Conservation (phyloP, 2,113 vertebrate genomes). For the Oreotrochilus melanogaster region DNA sequence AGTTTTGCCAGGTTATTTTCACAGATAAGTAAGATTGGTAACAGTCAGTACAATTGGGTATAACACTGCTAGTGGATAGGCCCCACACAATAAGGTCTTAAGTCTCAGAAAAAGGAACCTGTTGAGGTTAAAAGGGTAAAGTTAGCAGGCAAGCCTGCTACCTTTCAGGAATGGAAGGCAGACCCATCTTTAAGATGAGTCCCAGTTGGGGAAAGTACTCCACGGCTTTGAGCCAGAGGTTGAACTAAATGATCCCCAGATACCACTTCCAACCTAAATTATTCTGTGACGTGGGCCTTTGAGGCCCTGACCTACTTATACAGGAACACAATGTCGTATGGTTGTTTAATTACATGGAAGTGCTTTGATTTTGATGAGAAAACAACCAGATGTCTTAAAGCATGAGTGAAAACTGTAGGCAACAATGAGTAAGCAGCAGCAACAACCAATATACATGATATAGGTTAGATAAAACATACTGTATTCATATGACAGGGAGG, state of each 20-base stretch:
- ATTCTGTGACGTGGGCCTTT: not conserved
- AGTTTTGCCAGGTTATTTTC: not conserved
- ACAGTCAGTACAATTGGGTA: not conserved
- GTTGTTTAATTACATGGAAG: not conserved
- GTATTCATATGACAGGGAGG: not conserved
- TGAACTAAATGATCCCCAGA: not conserved
- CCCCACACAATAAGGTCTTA: not conserved
- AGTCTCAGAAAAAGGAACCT: not conserved
- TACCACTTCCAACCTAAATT: not conserved
- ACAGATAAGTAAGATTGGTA: not conserved
- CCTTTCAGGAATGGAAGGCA: not conserved
- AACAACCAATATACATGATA: not conserved
- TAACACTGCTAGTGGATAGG: not conserved
- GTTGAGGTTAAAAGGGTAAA: not conserved
- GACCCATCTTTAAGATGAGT: not conserved
- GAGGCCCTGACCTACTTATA: not conserved
- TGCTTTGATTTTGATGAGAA: not conserved
- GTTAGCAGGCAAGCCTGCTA: not conserved
- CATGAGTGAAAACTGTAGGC: not conserved
- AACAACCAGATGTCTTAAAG: not conserved
- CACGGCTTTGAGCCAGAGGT: not conserved
- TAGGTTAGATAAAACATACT: not conserved
- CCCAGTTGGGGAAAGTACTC: not conserved
- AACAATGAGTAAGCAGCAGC: not conserved
- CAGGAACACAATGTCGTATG: not conserved